Evolutionary conservation across 2,797 vertebrate species (phyloP), one percentile per base, ranked within the genome.

Genomic region (Cryptoblepharus egeriae): DNA sequence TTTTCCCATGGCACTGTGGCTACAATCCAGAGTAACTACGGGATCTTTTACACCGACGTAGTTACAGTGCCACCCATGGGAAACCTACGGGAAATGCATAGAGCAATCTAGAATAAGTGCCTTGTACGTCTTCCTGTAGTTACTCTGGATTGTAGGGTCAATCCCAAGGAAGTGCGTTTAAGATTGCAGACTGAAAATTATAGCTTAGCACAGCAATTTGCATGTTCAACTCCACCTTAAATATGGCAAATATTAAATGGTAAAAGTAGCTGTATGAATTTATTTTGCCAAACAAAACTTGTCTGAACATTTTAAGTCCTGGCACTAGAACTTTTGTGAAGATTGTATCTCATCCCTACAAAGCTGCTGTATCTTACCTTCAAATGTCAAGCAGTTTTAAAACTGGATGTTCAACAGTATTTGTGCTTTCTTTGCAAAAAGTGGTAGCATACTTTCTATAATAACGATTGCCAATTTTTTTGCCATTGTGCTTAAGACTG

Each of bases 401-500:
- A 79, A 79, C 32, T 37, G 35, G 24, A 35, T 79, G 74, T 73
- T 57, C 24, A 58, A 28, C 37, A 79, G 49, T 30, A 78, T 71
- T 81, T 63, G 58, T 75, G 30, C 74, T 57, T 7, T 30, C 60
- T 49, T 1, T 49, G 35, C 73, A 68, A 20, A 89, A 63, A 77
- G 82, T 26, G 45, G 24, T 11, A 61, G 57, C 11, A 60, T 80
- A 85, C 42, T 67, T 72, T 84, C 73, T 79, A 22, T 7, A 49
- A 49, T 79, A 86, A n/a, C 42, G 71, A 71, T 18, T 75, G 75
- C 24, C 69, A 84, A 6, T 49, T 70, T 69, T 37, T 77, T 37
- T 79, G 11, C 35, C 74, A 73, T 81, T 39, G 37, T 63, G 55
- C 76, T n/a, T 26, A 42, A 83, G 30, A 70, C 83, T 77, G 39